These are phyloP conservation scores for Trachymyrmex cornetzi DNA, from an alignment of 1,140 invertebrate genomes.

Conservation along the genomic window DNA sequence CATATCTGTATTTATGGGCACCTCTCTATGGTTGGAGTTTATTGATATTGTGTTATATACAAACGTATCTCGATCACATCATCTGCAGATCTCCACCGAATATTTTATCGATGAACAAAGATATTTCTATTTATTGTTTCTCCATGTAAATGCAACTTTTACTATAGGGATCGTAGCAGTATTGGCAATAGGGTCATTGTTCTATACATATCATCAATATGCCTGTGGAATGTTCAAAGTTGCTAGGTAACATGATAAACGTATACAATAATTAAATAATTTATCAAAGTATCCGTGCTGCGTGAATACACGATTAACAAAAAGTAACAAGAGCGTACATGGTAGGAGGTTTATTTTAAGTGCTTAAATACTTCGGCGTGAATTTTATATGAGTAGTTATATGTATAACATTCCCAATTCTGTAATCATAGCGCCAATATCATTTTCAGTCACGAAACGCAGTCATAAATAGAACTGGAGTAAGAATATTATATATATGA, in stretches of 20 bases:
- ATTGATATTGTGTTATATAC: background rate
- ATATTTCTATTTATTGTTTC: background rate
- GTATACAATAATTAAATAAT: too few species aligned
- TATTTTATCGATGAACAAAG: conserved; percentile 1
- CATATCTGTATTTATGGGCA: fast-evolving
- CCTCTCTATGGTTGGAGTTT: background rate
- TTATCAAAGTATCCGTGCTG: too few species aligned
- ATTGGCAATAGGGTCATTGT: background rate
- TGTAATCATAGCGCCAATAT: too few species aligned
- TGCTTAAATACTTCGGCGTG: background rate
- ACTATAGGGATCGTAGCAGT: background rate
- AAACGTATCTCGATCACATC: background rate
- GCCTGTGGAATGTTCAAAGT: conserved; percentile 18
- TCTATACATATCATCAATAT: background rate
- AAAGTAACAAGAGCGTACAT: too few species aligned
- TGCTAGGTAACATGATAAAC: conserved; percentile 16
- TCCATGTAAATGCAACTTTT: background rate
- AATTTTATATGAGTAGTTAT: too few species aligned
- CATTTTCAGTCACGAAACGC: too few species aligned
- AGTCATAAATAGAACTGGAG: too few species aligned
- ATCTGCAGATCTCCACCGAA: background rate
- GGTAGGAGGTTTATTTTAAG: too few species aligned
- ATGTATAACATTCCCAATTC: too few species aligned
- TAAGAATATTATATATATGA: too few species aligned
- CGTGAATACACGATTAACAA: too few species aligned